These are phyloP conservation scores for Meiosimyza decipiens DNA, from an alignment of 2,888 invertebrate species.

Conservation along the genomic window DNA sequence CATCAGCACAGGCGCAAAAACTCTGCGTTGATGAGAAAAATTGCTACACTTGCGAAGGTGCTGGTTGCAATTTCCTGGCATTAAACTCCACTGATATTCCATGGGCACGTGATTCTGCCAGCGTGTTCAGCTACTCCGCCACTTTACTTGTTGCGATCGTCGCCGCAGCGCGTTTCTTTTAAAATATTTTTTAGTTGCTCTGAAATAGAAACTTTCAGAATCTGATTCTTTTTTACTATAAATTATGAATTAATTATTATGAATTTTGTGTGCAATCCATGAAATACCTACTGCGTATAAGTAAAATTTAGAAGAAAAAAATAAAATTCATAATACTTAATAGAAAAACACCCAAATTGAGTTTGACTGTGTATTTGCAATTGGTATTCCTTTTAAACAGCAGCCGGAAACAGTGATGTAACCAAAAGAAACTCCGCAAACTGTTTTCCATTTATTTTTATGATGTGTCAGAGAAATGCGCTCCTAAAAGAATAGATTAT, in stretches of 20 bases:
- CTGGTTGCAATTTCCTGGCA: slow-evolving; percentile 59
- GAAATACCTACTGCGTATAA: not conserved
- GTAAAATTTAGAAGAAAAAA: not conserved
- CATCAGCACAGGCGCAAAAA: slow-evolving; percentile 52
- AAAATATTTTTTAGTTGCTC: not conserved
- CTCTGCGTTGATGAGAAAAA: slow-evolving; percentile 53
- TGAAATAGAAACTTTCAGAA: not conserved
- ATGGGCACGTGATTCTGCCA: slow-evolving; percentile 56
- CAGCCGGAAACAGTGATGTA: slow-evolving; percentile 15
- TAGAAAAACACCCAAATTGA: not conserved
- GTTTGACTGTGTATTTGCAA: not conserved
- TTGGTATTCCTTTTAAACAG: not conserved
- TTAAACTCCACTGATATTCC: slow-evolving; percentile 53
- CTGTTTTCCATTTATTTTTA: slow-evolving; percentile 49
- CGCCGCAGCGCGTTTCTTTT: slow-evolving; percentile 21
- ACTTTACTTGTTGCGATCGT: slow-evolving; percentile 46
- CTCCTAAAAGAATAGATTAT: slow-evolving; percentile 35
- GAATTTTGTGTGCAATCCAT: not conserved
- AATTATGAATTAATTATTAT: too few species aligned
- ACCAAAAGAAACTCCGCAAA: slow-evolving; percentile 17
- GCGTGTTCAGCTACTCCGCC: slow-evolving; percentile 46
- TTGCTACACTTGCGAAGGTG: slow-evolving; percentile 61
- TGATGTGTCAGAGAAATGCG: slow-evolving; percentile 55
- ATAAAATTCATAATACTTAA: slow-evolving; percentile 2
- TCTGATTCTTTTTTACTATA: too few species aligned